phyloP scores from a whole-genome alignment of 2,888 invertebrate genomes.

The Cyrtodaria siliqua region DNA sequence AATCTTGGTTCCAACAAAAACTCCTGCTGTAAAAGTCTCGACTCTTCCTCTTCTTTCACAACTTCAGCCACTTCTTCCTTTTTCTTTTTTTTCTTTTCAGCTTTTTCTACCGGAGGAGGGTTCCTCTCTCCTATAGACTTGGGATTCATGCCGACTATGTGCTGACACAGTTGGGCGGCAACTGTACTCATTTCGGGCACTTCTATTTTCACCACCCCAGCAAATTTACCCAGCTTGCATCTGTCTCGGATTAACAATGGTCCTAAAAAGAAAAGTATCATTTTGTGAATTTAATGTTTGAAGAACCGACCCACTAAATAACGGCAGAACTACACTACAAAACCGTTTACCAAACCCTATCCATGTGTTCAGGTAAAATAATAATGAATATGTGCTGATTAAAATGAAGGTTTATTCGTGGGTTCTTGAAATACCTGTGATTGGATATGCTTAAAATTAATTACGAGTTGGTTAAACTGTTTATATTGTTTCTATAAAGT shows the following conservation, averaged over 20 bases:
- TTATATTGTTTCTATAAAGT: too few species aligned
- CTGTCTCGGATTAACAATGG: slow-evolving; percentile 54
- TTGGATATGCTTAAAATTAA: too few species aligned
- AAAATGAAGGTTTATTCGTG: too few species aligned
- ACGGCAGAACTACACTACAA: too few species aligned
- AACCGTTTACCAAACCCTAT: too few species aligned
- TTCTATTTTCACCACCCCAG: slow-evolving; percentile 88
- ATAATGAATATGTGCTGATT: too few species aligned
- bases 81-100: slow-evolving; percentile 88
- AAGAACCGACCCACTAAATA: too few species aligned
- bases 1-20: slow-evolving; percentile 92
- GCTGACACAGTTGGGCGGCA: slow-evolving; percentile 93
- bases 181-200: slow-evolving; percentile 36
- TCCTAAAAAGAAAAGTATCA: slow-evolving; percentile 37
- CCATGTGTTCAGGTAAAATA: too few species aligned
- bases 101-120: slow-evolving; percentile 27
- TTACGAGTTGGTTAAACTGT: too few species aligned
- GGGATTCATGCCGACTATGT: slow-evolving; percentile 91
- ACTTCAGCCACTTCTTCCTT: slow-evolving; percentile 20
- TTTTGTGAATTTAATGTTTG: too few species aligned
- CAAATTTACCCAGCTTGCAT: slow-evolving; percentile 91
- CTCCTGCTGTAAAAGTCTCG: slow-evolving; percentile 94
- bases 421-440: too few species aligned
- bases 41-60: slow-evolving; percentile 87
- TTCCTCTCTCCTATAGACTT: slow-evolving; percentile 72